These are phyloP conservation scores for Hystrix cristata DNA, from an alignment of 2,113 vertebrate species.

Conservation along the genomic window DNA sequence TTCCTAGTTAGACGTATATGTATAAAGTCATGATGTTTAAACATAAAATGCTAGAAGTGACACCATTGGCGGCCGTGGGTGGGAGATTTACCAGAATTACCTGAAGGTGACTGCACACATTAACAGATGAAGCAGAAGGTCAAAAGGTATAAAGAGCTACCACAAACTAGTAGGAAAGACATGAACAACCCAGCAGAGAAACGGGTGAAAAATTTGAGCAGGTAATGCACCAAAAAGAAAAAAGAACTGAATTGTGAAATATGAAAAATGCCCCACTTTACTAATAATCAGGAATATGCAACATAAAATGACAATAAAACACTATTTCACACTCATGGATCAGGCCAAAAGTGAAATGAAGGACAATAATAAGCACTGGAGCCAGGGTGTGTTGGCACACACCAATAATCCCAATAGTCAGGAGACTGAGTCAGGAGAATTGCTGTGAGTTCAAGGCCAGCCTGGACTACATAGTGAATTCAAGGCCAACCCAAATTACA, in stretches of 20 bases:
- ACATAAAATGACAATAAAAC: neutral
- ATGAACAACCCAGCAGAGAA: neutral
- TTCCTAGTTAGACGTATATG: neutral
- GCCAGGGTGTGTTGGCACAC: neutral
- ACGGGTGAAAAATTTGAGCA: slow-evolving; percentile 15
- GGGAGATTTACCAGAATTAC: neutral
- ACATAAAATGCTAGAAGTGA: neutral
- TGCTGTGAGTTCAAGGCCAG: neutral
- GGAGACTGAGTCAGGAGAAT: neutral
- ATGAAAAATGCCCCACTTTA: neutral
- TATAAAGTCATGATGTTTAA: neutral
- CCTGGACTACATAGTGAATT: neutral
- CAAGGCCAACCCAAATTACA: neutral
- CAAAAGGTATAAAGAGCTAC: neutral
- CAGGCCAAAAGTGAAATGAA: neutral
- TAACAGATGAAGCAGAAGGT: neutral
- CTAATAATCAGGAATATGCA: neutral
- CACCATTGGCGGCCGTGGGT: neutral
- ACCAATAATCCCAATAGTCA: neutral
- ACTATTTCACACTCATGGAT: neutral
- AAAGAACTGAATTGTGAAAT: neutral
- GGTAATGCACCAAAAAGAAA: neutral
- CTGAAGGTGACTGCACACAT: neutral
- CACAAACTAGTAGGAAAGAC: neutral
- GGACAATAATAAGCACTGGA: neutral